Base-by-base conservation (phyloP, 2,888 invertebrate genomes). In the Cataglyphis albicans region DNA sequence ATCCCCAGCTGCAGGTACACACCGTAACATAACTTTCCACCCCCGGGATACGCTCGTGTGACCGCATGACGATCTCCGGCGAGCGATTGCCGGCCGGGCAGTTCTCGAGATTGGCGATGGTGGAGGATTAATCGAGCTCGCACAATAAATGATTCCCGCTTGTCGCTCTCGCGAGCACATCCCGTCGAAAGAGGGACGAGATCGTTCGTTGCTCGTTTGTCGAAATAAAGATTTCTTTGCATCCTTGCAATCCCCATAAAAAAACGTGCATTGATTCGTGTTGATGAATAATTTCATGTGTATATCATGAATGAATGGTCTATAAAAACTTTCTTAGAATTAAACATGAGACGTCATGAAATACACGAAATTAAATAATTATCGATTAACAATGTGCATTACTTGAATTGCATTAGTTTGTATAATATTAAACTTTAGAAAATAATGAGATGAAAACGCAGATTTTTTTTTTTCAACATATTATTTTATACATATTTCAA, bases 11-110 rank as follows among this genome's bases (percentile, higher is more conserved):
- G 78, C 83, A 74, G 87, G 86, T 88, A 59, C 29, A 86, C 89
- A 89, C 82, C 78, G 86, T 86, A 86, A 87, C 89, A 90, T 90
- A 91, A 91, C 91, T 91, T 91, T 91, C 88, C 86, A 83, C 83
- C 81, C 52, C 73, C 84, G 81, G 67, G 84, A 78, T 52, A 74
- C 80, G 25, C 75, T 73, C 32, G 82, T 68, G 52, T 73, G 61
- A 78, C 70, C 72, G 59, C 72, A 57, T 41, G 61, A 48, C 61
- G 85, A 64, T 61, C 75, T 64, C 72, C 32, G 38, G 48, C 41
- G 32, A 25, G 55, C 44, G 59, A 70, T 84, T 55, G 78, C 61
- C 29, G 52, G 52, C 52, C 38, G 84, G 64, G 63, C 64, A 82
- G 76, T 59, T 86, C 55, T 75, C 78, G 86, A 88, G 84, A 87